phyloP scores from a whole-genome alignment of 35 echinoderm and acorn worm species.

The Ophiothrix spiculata region DNA sequence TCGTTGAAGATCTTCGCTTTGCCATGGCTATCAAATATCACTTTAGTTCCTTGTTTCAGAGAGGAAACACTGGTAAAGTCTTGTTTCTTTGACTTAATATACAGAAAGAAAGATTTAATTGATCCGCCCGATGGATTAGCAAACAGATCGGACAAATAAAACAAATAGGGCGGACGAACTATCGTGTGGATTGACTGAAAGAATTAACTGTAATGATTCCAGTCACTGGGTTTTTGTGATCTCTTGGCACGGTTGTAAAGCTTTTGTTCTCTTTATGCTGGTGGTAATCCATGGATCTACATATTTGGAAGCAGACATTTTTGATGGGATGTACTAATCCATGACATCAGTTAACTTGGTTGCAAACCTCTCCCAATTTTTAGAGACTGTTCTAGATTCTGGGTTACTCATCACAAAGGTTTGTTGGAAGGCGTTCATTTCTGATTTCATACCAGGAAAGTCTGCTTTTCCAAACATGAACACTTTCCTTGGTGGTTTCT shows the following conservation, averaged over 20 bases:
- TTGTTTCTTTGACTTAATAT: slow-evolving; percentile 38
- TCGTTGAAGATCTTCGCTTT: slow-evolving; percentile 28
- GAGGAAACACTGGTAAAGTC: slow-evolving; percentile 15
- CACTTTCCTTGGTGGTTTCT: neutral
- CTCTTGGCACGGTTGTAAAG: slow-evolving; percentile 40
- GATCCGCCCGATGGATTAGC: neutral
- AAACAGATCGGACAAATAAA: slow-evolving; percentile 28
- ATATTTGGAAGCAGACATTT: neutral
- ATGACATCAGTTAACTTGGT: neutral
- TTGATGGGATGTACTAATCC: neutral
- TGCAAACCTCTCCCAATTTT: slow-evolving; percentile 6
- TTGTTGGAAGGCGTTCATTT: neutral
- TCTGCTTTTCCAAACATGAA: neutral
- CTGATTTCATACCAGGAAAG: neutral
- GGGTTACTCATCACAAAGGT: neutral
- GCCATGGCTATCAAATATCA: slow-evolving; percentile 30
- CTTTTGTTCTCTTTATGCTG: slow-evolving; percentile 25
- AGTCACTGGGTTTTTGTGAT: slow-evolving; percentile 13
- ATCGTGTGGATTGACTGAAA: neutral
- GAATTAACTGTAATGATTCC: slow-evolving; percentile 11
- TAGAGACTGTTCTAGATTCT: neutral
- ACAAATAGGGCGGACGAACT: slow-evolving; percentile 22
- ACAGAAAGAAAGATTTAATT: slow-evolving; percentile 20
- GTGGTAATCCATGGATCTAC: neutral
- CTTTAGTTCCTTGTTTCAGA: slow-evolving; percentile 2